Base-by-base conservation (phyloP, 2,888 invertebrate genomes). In the Caenorhabditis afra region DNA sequence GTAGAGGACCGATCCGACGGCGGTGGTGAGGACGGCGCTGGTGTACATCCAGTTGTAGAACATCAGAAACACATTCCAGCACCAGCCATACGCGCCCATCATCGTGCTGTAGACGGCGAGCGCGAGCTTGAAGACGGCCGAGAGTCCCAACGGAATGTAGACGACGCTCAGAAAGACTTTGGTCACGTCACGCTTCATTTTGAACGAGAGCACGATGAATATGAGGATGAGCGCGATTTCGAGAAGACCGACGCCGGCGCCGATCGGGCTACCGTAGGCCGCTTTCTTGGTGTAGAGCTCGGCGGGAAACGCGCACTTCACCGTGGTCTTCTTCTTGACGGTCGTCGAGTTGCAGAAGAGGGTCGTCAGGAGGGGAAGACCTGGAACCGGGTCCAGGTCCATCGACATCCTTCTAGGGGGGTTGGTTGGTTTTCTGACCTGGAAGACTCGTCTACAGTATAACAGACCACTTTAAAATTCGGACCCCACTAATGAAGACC, bases 331-430 rank as follows among this genome's bases (percentile, higher is more conserved):
- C 47, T 70, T 70, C 41, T 75, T 74, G 5, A 79, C 74, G 12
- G 64, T 74, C 7, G 68, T 74, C 16, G 55, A 20, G 22, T 73
- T 64, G 59, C 79, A 79, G 47, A 58, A 79, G 5, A 79, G 61
- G 35, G 68, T 61, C 1, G 70, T 53, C 3, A 79, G n/a, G 0
- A 70, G 53, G 14, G 79, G 79, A 16, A 74, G 75, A 59, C 79
- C 79, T 55, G 79, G 79, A 58, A 68, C 64, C 3, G 79, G 79
- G 50, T 75, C 62, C 70, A 67, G 59, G 73, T 79, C 79, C 70
- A 59, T 68, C 8, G 70, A 64, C 64, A 64, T 76, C 49, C 41
- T n/a, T 29, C 29, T 29, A n/a, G n/a, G n/a, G n/a, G n/a, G n/a
- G n/a, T n/a, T n/a, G n/a, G n/a, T n/a, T n/a, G n/a, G n/a, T n/a